Conservation (phyloP, 2,888 invertebrate genomes). For the Ophion ventricosus region DNA sequence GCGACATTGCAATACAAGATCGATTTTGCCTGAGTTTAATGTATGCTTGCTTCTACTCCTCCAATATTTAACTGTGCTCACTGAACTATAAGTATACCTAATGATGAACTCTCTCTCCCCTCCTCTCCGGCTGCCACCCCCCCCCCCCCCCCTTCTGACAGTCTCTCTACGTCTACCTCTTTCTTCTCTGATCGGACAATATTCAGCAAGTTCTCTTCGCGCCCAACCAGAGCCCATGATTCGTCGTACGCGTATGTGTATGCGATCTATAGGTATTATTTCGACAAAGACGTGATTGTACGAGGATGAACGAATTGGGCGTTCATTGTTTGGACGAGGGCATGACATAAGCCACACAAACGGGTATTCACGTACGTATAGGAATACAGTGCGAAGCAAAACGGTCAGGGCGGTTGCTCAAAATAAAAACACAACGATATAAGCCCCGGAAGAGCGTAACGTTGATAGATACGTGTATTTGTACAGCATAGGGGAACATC, state of each 20-base stretch:
- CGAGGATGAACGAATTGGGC: conserved; percentile 18
- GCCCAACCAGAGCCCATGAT: background rate
- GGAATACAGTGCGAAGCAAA: background rate
- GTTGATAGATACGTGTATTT: background rate
- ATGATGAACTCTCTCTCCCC: too few relatives aligned
- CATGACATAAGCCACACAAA: conserved; percentile 24
- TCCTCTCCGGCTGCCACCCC: too few relatives aligned
- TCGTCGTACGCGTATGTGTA: conserved; percentile 32
- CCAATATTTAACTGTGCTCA: too few relatives aligned
- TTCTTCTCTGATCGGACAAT: too few relatives aligned
- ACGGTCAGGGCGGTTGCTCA: conserved; percentile 8
- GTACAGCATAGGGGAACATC: background rate
- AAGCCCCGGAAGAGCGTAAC: background rate
- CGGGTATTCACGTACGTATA: background rate
- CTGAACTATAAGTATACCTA: too few relatives aligned
- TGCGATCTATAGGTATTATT: conserved; percentile 32
- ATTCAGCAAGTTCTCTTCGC: too few relatives aligned
- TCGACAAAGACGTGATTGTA: conserved; percentile 63
- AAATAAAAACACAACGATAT: conserved; percentile 34
- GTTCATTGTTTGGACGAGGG: conserved; percentile 49
- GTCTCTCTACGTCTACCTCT: too few relatives aligned
- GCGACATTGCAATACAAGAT: too few relatives aligned
- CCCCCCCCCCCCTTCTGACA: too few relatives aligned
- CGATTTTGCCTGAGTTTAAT: too few relatives aligned
- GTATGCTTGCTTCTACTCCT: too few relatives aligned